Evolutionary conservation across 2,797 vertebrate genomes (phyloP).

Genomic region (Crax fasciolata): DNA sequence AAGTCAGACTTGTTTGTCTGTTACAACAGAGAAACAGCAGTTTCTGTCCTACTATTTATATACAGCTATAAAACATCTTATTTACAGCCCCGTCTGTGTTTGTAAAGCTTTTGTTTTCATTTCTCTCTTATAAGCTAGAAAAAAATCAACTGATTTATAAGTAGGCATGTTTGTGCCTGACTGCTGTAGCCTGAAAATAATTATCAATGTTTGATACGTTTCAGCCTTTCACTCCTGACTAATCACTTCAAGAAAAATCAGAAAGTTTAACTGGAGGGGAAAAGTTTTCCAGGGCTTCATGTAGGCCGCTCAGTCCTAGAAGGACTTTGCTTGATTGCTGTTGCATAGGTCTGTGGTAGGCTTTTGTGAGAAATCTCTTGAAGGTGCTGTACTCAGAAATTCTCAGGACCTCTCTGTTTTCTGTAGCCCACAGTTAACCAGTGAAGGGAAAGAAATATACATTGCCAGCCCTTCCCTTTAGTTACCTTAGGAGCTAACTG

Average conservation of each 20-base stretch:
- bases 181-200: neutral
- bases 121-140: neutral
- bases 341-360: neutral
- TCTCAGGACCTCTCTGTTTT: neutral
- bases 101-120: constrained; percentile 18
- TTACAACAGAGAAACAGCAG: neutral
- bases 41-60: constrained; percentile 33
- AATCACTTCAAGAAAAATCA: neutral
- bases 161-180: neutral
- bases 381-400: neutral
- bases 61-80: neutral
- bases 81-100: constrained; percentile 13
- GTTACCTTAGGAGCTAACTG: neutral
- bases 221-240: neutral
- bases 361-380: neutral
- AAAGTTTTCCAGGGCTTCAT: neutral
- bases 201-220: neutral
- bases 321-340: neutral
- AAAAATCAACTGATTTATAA: neutral
- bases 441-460: neutral
- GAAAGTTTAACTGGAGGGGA: neutral
- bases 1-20: constrained; percentile 3
- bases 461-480: neutral
- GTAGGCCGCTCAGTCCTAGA: neutral
- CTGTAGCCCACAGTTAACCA: neutral